phyloP scores from a whole-genome alignment of 2,797 vertebrate genomes.

The Chaetophractus vellerosus region DNA sequence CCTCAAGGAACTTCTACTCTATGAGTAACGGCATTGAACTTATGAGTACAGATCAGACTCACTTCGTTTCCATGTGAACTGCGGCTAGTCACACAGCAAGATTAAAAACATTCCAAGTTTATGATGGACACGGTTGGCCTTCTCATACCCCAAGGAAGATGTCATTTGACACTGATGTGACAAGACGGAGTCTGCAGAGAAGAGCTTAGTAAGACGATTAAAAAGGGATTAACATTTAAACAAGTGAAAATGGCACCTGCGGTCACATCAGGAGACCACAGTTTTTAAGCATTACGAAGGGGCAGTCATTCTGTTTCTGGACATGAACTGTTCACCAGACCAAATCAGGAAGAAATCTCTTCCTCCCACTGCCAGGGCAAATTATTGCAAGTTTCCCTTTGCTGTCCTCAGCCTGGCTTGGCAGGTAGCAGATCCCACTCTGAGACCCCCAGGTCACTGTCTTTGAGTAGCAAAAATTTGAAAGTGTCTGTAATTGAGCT shows the following conservation, averaged over 20 bases:
- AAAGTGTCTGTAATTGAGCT: constrained; percentile 52
- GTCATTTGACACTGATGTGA: not conserved
- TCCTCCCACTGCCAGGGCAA: not conserved
- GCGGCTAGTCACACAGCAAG: not conserved
- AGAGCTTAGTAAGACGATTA: not conserved
- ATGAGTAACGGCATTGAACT: not conserved
- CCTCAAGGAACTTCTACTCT: not conserved
- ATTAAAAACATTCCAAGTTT: not conserved
- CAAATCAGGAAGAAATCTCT: not conserved
- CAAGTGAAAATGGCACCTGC: not conserved
- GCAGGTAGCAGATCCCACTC: not conserved
- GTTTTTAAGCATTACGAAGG: not conserved
- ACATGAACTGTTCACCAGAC: not conserved
- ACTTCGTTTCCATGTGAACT: not conserved
- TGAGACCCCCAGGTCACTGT: not conserved
- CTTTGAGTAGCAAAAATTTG: constrained; percentile 29
- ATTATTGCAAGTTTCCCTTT: not conserved
- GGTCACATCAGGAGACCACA: not conserved
- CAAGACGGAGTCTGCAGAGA: not conserved
- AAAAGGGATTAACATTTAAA: constrained; percentile 22
- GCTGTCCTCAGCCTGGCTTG: not conserved
- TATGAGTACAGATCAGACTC: not conserved
- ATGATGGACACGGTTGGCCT: not conserved
- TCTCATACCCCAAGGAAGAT: not conserved
- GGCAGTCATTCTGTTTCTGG: not conserved